Evolutionary conservation across 1,140 invertebrate species (phyloP).

Genomic region (Drosophila ananassae): DNA sequence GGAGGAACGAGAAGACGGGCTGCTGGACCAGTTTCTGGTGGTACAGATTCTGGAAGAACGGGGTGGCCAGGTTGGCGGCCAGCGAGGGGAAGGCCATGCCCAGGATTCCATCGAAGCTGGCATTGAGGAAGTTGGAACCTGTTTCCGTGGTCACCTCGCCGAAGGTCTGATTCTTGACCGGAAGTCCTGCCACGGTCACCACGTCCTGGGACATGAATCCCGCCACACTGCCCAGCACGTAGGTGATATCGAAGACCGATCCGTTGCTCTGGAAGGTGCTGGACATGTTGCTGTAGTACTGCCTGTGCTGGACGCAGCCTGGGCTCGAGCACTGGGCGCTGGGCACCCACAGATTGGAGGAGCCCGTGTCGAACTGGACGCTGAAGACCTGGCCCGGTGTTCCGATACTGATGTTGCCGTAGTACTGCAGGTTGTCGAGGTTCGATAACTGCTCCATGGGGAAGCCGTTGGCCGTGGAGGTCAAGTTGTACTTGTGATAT

Average conservation of each 20-base stretch:
- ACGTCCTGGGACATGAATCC: conserved; percentile 96
- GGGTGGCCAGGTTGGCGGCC: conserved; percentile 93
- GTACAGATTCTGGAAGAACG: conserved; percentile 98
- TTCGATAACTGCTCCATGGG: conserved; percentile 31
- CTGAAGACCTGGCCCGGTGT: conserved; percentile 96
- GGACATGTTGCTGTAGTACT: conserved; percentile 95
- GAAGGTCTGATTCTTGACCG: conserved; percentile 94
- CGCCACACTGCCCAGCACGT: conserved; percentile 97
- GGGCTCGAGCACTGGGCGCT: conserved; percentile 94
- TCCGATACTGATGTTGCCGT: conserved; percentile 96
- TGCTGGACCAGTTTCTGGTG: conserved; percentile 90
- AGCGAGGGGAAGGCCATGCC: conserved; percentile 95
- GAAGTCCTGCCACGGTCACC: conserved; percentile 88
- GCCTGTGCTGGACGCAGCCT: conserved; percentile 91
- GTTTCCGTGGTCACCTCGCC: conserved; percentile 97
- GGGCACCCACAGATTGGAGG: conserved; percentile 99
- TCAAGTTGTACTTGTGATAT: conserved; percentile 17
- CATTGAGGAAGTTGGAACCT: conserved; percentile 93
- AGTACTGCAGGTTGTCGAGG: conserved; percentile 92
- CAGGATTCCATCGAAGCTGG: conserved; percentile 98
- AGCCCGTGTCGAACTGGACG: conserved; percentile 99
- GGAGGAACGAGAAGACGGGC: conserved; percentile 97
- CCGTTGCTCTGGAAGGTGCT: conserved; percentile 94
- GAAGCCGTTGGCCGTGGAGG: not conserved
- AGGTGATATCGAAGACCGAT: conserved; percentile 95